phyloP scores from a whole-genome alignment of 2,113 vertebrate genomes.

The Strix uralensis region DNA sequence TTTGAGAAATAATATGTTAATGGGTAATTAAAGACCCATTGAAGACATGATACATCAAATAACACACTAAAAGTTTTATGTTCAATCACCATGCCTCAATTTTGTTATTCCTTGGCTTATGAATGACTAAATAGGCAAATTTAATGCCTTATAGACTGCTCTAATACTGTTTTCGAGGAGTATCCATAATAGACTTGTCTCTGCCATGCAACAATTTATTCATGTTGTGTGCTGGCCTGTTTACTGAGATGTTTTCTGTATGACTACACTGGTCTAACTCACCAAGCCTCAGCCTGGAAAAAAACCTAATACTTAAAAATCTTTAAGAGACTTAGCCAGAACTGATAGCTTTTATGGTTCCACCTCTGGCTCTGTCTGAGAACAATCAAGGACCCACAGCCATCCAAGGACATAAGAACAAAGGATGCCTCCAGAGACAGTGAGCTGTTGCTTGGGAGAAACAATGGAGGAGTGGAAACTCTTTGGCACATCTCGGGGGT shows the following conservation, averaged over 20 bases:
- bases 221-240: constrained; percentile 17
- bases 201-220: not conserved
- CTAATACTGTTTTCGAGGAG: not conserved
- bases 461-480: not conserved
- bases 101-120: not conserved
- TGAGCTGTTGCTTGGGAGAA: not conserved
- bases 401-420: constrained; percentile 31
- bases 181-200: not conserved
- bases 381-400: not conserved
- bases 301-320: constrained; percentile 2
- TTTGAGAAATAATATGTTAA: not conserved
- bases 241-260: constrained; percentile 36
- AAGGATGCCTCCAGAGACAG: not conserved
- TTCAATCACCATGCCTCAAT: not conserved
- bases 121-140: not conserved
- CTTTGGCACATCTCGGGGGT: not conserved
- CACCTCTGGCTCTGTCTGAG: constrained; percentile 27
- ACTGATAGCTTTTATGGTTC: constrained; percentile 56
- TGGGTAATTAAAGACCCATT: not conserved
- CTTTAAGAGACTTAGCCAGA: constrained; percentile 35
- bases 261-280: constrained; percentile 10
- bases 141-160: not conserved
- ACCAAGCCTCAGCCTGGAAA: constrained; percentile 10
- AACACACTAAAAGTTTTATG: not conserved
- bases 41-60: not conserved